Conservation (phyloP, 2,888 invertebrate species). For the Malacosoma neustria region DNA sequence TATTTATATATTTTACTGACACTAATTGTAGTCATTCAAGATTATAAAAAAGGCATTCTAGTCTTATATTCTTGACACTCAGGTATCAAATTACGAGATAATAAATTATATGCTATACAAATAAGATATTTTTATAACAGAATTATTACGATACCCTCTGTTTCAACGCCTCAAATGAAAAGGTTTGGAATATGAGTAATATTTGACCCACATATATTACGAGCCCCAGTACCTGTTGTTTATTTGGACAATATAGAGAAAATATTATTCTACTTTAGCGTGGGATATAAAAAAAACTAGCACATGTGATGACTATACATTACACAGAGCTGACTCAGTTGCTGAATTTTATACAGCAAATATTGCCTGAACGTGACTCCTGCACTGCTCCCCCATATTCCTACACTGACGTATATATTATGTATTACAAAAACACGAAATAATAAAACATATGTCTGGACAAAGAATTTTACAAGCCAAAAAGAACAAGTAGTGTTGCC, state of each 20-base stretch:
- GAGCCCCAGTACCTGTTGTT: not conserved
- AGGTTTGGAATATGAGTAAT: not conserved
- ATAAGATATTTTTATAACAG: too few species aligned
- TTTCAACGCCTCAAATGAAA: too few species aligned
- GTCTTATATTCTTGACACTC: too few species aligned
- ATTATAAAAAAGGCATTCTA: too few species aligned
- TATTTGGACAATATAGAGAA: not conserved
- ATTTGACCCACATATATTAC: not conserved
- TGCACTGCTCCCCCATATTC: slow-evolving; percentile 19
- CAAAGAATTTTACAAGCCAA: too few species aligned
- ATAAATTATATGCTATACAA: too few species aligned
- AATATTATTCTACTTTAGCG: not conserved
- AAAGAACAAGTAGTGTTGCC: not conserved
- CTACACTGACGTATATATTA: slow-evolving; percentile 6
- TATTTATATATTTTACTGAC: too few species aligned
- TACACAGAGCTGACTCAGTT: slow-evolving; percentile 36
- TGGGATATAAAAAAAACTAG: slow-evolving; percentile 9
- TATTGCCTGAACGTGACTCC: slow-evolving; percentile 64
- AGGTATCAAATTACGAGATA: too few species aligned
- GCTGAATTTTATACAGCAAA: slow-evolving; percentile 59
- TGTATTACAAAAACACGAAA: slow-evolving; percentile 9
- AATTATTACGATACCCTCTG: too few species aligned
- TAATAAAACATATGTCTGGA: slow-evolving; percentile 10
- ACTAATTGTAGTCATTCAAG: too few species aligned
- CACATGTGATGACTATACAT: slow-evolving; percentile 29